Percentiles rank a stretch among this genome's conserved stretches.
phyloP scores from a whole-genome alignment of 2,888 invertebrate species.

The Andrena fulva region DNA sequence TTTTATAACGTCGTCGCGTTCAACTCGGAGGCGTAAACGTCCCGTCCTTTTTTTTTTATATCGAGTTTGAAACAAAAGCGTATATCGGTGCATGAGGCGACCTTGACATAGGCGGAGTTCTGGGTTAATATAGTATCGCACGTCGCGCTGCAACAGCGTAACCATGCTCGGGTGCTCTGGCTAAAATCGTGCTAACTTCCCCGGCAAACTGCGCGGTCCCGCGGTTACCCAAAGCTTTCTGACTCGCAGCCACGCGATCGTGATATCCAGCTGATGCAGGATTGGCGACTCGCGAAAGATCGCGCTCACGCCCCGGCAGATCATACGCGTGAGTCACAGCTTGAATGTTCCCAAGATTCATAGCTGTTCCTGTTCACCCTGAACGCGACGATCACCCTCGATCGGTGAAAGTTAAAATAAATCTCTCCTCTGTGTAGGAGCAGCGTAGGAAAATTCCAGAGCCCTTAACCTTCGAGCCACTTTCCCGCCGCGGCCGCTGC shows the following conservation, averaged over 20 bases:
- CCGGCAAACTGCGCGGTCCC: slow-evolving; percentile 59
- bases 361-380: slow-evolving; percentile 46
- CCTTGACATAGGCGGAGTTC: not conserved
- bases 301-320: not conserved
- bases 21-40: not conserved
- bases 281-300: not conserved
- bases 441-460: slow-evolving; percentile 27
- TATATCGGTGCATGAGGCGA: not conserved
- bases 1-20: slow-evolving; percentile 11
- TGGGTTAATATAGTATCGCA: not conserved
- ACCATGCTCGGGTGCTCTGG: slow-evolving; percentile 42
- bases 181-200: slow-evolving; percentile 56
- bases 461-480: slow-evolving; percentile 8
- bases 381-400: slow-evolving; percentile 28
- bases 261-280: not conserved
- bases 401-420: slow-evolving; percentile 18
- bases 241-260: not conserved
- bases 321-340: slow-evolving; percentile 27
- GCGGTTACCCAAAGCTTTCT: slow-evolving; percentile 8
- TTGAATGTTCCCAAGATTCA: slow-evolving; percentile 45
- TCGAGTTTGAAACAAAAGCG: not conserved
- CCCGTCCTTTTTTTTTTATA: not conserved
- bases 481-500: not conserved
- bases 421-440: not conserved
- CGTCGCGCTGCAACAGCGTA: not conserved